These are phyloP conservation scores for Myrmecophaga tridactyla DNA, from an alignment of 2,113 vertebrate genomes.

Conservation along the genomic window DNA sequence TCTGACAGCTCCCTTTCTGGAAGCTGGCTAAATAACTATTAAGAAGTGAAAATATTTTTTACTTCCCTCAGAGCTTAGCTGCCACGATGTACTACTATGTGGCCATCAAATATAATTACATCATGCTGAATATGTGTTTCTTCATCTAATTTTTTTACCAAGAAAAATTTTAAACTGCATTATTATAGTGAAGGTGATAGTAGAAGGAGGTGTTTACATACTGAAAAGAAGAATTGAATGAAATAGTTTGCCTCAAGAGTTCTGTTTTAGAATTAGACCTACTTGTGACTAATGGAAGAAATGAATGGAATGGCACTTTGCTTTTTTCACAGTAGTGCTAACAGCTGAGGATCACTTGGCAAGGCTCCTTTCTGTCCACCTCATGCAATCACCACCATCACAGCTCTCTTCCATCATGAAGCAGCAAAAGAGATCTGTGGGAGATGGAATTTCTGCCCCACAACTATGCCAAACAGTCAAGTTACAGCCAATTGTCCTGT, in stretches of 20 bases:
- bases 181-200: fast-evolving
- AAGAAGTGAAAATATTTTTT: not conserved
- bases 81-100: fast-evolving
- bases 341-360: fast-evolving
- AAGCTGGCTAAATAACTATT: not conserved
- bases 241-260: not conserved
- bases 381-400: fast-evolving
- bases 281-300: fast-evolving
- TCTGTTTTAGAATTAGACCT: not conserved
- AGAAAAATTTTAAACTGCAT: too few relatives aligned
- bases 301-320: fast-evolving
- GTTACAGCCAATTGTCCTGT: fast-evolving
- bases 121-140: not conserved
- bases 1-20: not conserved
- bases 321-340: fast-evolving
- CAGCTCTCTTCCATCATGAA: fast-evolving
- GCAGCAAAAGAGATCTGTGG: fast-evolving
- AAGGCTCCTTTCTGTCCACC: fast-evolving
- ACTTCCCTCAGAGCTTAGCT: not conserved
- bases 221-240: not conserved
- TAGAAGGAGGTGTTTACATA: not conserved
- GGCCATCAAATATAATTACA: not conserved
- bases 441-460: not conserved
- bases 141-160: not conserved
- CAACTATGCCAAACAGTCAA: fast-evolving